These are phyloP conservation scores for Colius striatus DNA, from an alignment of 2,113 vertebrate genomes.

Conservation along the genomic window DNA sequence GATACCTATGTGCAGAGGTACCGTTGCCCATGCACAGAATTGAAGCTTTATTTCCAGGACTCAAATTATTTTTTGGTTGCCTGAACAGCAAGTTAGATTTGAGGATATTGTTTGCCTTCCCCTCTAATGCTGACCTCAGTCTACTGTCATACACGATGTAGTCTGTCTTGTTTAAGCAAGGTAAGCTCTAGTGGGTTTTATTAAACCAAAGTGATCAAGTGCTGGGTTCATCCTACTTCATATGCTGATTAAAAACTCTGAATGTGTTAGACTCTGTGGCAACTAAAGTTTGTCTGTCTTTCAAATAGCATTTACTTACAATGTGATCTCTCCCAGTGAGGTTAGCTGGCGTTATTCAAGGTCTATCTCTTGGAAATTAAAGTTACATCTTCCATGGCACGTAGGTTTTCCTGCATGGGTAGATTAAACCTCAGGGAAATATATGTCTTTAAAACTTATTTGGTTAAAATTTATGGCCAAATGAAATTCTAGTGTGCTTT, in stretches of 20 bases:
- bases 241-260: neutral
- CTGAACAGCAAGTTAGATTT: neutral
- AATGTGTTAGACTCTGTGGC: neutral
- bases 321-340: neutral
- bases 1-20: neutral
- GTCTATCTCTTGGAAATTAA: too few species aligned
- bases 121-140: too few species aligned
- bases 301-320: neutral
- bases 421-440: neutral
- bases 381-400: rapidly evolving
- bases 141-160: rapidly evolving
- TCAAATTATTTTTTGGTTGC: neutral
- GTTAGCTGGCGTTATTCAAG: neutral
- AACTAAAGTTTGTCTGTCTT: neutral
- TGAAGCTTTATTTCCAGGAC: neutral
- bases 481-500: too few species aligned
- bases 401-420: neutral
- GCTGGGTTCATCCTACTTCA: too few species aligned
- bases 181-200: neutral
- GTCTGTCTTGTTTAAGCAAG: neutral
- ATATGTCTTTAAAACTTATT: too few species aligned
- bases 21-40: neutral
- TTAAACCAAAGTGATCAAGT: neutral
- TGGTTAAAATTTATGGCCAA: too few species aligned
- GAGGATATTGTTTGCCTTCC: neutral